Evolutionary conservation across 2,113 vertebrate genomes (phyloP).

Genomic region (Triplophysa tibetana): DNA sequence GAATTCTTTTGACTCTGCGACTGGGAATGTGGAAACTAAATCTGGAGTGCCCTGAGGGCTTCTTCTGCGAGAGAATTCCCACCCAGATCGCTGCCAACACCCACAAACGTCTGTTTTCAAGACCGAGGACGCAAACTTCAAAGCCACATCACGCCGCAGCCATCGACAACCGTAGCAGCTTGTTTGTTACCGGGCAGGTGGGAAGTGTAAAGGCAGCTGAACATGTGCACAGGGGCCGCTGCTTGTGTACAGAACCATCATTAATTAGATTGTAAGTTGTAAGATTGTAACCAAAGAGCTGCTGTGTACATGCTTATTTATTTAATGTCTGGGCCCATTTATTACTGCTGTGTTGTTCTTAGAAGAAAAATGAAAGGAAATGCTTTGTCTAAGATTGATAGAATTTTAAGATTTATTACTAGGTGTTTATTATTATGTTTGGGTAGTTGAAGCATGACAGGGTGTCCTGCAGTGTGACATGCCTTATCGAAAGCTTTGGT

Average conservation of each 20-base stretch:
- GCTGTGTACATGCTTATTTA: conserved; percentile 35
- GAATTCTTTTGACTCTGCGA: conserved; percentile 79
- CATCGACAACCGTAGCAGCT: conserved; percentile 27
- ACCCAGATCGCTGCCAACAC: conserved; percentile 49
- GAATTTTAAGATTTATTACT: neutral
- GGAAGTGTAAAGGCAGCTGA: conserved; percentile 37
- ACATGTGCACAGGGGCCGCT: conserved; percentile 36
- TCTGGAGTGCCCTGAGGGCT: conserved; percentile 68
- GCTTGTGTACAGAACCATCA: conserved; percentile 23
- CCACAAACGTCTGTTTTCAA: conserved; percentile 53
- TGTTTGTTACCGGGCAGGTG: conserved; percentile 46
- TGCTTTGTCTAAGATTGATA: conserved; percentile 8
- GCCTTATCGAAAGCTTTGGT: neutral
- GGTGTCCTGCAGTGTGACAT: neutral
- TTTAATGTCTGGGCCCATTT: conserved; percentile 26
- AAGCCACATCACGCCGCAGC: conserved; percentile 35
- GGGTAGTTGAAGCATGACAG: neutral
- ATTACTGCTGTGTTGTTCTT: neutral
- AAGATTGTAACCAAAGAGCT: conserved; percentile 24
- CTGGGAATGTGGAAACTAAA: conserved; percentile 71
- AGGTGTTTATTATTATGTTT: neutral
- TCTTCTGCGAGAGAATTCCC: conserved; percentile 69
- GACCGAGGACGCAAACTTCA: conserved; percentile 26
- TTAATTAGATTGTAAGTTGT: conserved; percentile 46
- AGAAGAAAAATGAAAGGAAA: conserved; percentile 9